A percentile compares a stretch with the other conserved stretches of the same genome.
These are phyloP conservation scores for Cataglyphis livida DNA, from an alignment of 2,888 invertebrate species.

Conservation along the genomic window DNA sequence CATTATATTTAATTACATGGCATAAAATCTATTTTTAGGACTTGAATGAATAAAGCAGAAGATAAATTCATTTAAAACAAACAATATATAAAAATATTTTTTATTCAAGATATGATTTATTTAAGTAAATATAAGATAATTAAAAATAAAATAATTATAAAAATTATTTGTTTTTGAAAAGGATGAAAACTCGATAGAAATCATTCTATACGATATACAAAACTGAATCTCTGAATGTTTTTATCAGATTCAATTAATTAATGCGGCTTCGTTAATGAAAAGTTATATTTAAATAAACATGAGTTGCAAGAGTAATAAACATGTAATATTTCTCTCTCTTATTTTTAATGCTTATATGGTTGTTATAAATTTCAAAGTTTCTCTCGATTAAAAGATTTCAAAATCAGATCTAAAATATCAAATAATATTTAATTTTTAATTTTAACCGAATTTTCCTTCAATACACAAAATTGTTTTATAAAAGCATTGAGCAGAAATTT, in stretches of 20 bases:
- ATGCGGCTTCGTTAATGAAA: neutral
- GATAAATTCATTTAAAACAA: neutral
- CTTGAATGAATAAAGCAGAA: neutral
- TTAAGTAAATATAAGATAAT: neutral
- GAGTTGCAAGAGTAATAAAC: neutral
- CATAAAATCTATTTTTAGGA: neutral
- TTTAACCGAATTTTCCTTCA: neutral
- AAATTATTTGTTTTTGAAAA: slow-evolving; percentile 3
- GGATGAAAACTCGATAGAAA: neutral
- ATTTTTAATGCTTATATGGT: neutral
- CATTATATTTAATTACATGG: neutral
- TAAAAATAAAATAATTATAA: neutral
- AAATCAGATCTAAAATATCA: neutral
- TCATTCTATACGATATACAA: neutral
- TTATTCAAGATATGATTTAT: neutral
- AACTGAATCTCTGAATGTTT: neutral
- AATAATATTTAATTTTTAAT: neutral
- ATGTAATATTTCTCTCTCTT: neutral
- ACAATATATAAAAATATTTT: neutral
- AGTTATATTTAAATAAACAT: neutral
- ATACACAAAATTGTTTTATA: neutral
- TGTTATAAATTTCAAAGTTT: neutral
- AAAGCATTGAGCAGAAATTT: neutral
- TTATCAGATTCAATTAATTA: neutral
- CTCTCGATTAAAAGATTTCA: neutral